Conservation (phyloP, 2,888 invertebrate genomes). For the Meganola albula region DNA sequence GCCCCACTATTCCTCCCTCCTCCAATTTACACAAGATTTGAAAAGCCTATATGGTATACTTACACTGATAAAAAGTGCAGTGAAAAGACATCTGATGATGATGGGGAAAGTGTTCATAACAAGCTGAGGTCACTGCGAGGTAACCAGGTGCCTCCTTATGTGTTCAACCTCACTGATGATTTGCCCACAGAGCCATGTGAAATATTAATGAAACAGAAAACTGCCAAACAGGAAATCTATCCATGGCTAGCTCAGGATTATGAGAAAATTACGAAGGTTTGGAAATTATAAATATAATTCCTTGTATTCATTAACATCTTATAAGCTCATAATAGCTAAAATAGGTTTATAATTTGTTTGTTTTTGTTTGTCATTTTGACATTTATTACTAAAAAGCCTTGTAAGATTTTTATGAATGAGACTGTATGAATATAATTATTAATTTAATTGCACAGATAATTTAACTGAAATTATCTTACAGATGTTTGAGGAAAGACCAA, state of each 20-base stretch:
- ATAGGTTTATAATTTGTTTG: too few species aligned
- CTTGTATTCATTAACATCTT: too few species aligned
- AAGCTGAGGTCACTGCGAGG: constrained; percentile 46
- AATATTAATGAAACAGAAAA: constrained; percentile 74
- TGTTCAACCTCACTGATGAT: constrained; percentile 78
- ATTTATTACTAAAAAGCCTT: too few species aligned
- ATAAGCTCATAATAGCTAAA: too few species aligned
- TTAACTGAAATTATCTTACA: too few species aligned
- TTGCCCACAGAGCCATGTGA: constrained; percentile 81
- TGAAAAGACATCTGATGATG: constrained; percentile 31
- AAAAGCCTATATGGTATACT: constrained; percentile 70
- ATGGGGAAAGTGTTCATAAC: constrained; percentile 48
- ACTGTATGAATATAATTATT: too few species aligned
- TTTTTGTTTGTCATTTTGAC: too few species aligned
- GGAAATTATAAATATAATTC: too few species aligned
- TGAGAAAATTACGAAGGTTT: constrained; percentile 66
- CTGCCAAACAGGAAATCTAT: constrained; percentile 53
- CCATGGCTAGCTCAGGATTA: constrained; percentile 61
- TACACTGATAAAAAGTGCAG: constrained; percentile 54
- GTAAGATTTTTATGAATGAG: too few species aligned
- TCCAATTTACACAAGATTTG: constrained; percentile 86
- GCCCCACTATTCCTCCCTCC: constrained; percentile 85
- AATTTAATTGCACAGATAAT: too few species aligned
- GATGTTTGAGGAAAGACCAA: constrained; percentile 90
- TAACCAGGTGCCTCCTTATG: constrained; percentile 77